Evolutionary conservation across 2,888 invertebrate genomes (phyloP), one percentile per base, ranked within the genome.

Genomic region (Clistopyga incitator): DNA sequence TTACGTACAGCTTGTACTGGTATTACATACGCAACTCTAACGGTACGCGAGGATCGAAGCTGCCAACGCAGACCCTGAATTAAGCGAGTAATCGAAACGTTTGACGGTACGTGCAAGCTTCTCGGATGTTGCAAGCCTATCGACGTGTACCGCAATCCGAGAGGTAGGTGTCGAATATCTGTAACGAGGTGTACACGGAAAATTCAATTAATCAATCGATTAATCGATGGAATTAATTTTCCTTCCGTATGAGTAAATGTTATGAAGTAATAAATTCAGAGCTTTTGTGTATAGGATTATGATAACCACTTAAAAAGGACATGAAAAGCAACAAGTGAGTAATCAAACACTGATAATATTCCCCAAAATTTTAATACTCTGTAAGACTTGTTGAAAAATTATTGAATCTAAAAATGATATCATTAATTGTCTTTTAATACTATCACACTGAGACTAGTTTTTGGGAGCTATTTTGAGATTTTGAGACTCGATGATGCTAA

Each of bases 31-130:
- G 47, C 61, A 68, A 50, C 20, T 45, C 20, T 76, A 68, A 75
- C 64, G 81, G 75, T 54, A 42, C 13, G 20, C 61, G 29, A 0
- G 29, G 59, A 59, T 71, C 47, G 29, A 34, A 71, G 15, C 61
- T 38, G 29, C n/a, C 13, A 54, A 67, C 38, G 23, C 8, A 64
- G 13, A 50, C 13, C 45, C 23, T 61, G 47, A 59, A 78, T 77
- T 47, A 47, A 61, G 11, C 47, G 25, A 52, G 23, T 61, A 70
- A 78, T 61, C 59, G 59, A 70, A 78, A 23, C 42, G 56, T 59
- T 78, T 78, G 59, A 70, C 68, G 47, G 65, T 3, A 68, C 29
- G 13, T 47, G 38, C 61, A 29, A 29, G 42, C 11, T 45, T 72
- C 72, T 11, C 45, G 47, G 61, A 20, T 50, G 42, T 20, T 45